Conservation (phyloP, 2,113 vertebrate species). For the Centropus unirufus region DNA sequence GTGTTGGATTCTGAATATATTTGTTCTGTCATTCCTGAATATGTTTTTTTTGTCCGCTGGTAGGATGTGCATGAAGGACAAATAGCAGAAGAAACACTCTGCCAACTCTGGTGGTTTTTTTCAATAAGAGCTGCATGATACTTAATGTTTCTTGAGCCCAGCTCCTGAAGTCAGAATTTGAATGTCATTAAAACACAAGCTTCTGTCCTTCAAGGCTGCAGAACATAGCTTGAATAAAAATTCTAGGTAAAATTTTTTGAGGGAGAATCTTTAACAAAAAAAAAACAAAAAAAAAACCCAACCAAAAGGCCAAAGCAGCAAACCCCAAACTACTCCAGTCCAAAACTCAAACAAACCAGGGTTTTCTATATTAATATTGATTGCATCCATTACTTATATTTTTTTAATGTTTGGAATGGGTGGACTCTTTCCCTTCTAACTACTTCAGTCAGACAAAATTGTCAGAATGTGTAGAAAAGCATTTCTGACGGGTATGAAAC, state of each 20-base stretch:
- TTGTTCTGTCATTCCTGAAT: not conserved
- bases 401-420: not conserved
- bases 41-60: not conserved
- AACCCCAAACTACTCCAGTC: too few relatives aligned
- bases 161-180: not conserved
- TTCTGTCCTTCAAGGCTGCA: not conserved
- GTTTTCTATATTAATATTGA: not conserved
- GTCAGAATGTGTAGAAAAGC: not conserved
- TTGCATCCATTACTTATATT: not conserved
- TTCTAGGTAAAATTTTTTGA: not conserved
- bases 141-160: not conserved
- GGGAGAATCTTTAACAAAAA: not conserved
- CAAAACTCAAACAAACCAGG: not conserved
- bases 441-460: not conserved
- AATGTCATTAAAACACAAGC: not conserved
- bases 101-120: not conserved
- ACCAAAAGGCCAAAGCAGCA: too few relatives aligned
- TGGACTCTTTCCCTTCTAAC: not conserved
- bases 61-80: not conserved
- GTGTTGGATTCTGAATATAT: not conserved
- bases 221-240: not conserved
- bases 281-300: not conserved
- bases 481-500: not conserved
- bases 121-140: not conserved
- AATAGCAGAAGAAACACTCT: not conserved